These are phyloP conservation scores for Bombyx mandarina DNA, from an alignment of 1,140 invertebrate species.

Conservation along the genomic window DNA sequence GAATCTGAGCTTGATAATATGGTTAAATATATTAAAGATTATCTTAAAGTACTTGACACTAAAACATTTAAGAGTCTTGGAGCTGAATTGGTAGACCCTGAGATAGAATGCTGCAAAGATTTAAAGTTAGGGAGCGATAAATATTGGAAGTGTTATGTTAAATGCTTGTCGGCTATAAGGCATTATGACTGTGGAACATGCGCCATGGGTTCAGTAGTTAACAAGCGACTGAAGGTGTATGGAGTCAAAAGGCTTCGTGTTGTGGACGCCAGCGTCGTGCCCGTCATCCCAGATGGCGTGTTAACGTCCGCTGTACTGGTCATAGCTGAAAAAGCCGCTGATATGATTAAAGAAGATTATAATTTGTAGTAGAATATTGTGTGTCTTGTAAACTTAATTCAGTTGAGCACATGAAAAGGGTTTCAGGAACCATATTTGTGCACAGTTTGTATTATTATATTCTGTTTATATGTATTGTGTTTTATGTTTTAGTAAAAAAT, in stretches of 20 bases:
- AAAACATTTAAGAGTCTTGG: slow-evolving; percentile 2
- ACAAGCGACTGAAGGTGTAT: neutral
- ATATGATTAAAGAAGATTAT: slow-evolving; percentile 7
- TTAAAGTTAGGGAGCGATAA: neutral
- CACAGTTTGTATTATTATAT: too few species aligned
- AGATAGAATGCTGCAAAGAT: neutral
- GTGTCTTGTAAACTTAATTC: neutral
- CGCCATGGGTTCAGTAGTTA: slow-evolving; percentile 5
- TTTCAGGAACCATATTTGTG: too few species aligned
- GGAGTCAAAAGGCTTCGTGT: slow-evolving; percentile 3
- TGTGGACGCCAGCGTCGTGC: slow-evolving; percentile 8
- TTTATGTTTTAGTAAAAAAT: too few species aligned
- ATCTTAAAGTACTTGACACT: slow-evolving; percentile 6
- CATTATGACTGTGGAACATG: slow-evolving; percentile 2
- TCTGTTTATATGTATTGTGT: too few species aligned
- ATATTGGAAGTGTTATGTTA: slow-evolving; percentile 5
- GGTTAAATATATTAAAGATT: slow-evolving; percentile 19
- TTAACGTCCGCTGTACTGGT: neutral
- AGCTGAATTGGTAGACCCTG: neutral
- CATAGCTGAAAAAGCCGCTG: slow-evolving; percentile 7
- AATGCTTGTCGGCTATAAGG: neutral
- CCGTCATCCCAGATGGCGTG: neutral
- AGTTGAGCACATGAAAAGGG: too few species aligned
- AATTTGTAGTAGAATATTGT: neutral
- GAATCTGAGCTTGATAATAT: slow-evolving; percentile 44